Conservation (phyloP, 2,888 invertebrate species). For the Pardosa pseudoannulata region DNA sequence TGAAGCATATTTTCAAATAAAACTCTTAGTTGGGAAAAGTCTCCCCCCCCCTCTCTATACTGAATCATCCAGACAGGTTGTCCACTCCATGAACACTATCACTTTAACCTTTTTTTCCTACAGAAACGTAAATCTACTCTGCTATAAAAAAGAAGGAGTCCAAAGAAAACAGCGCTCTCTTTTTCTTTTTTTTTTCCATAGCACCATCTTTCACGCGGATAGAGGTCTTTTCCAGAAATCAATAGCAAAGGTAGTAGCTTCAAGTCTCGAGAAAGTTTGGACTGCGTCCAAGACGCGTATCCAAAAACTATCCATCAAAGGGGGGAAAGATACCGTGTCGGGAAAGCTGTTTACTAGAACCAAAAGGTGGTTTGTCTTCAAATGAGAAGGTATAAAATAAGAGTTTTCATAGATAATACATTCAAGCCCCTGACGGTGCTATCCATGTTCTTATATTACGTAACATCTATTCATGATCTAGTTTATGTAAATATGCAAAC, state of each 20-base stretch:
- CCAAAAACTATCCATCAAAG: neutral
- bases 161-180: neutral
- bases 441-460: too few species aligned
- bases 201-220: neutral
- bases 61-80: neutral
- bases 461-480: too few species aligned
- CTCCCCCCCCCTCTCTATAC: neutral
- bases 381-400: neutral
- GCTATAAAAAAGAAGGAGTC: neutral
- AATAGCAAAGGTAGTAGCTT: neutral
- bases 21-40: too few species aligned
- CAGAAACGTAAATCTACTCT: neutral
- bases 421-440: too few species aligned
- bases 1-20: too few species aligned
- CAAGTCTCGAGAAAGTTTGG: neutral
- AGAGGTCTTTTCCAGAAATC: neutral
- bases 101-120: neutral
- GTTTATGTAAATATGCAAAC: too few species aligned
- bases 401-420: neutral
- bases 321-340: neutral
- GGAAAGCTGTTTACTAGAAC: constrained; percentile 1
- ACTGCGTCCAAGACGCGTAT: neutral
- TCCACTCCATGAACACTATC: neutral
- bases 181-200: neutral
- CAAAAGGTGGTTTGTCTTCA: neutral